Evolutionary conservation across 2,888 invertebrate genomes (phyloP).

Genomic region (Thecocarcelia acutangulata): DNA sequence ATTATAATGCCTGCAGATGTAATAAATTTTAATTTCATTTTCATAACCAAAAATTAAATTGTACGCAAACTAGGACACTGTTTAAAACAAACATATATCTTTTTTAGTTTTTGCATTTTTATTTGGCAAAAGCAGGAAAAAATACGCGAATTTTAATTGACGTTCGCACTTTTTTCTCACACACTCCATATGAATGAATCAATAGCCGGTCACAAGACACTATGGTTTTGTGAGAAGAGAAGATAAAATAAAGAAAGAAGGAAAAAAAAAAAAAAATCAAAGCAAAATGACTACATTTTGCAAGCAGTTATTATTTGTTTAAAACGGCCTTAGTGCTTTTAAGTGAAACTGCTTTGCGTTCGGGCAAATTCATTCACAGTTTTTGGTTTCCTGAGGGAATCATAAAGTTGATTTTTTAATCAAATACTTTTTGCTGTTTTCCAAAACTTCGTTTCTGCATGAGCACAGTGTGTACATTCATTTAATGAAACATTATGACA

Average conservation of each 20-base stretch:
- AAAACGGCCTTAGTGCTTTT: not conserved
- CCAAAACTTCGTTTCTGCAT: no score
- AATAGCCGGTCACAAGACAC: not conserved
- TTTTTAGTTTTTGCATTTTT: not conserved
- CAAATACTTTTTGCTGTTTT: not conserved
- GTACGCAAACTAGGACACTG: conserved; percentile 56
- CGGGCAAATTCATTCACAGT: conserved; percentile 10
- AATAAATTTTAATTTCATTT: conserved; percentile 61
- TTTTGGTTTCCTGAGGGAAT: conserved; percentile 50
- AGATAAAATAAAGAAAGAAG: not conserved
- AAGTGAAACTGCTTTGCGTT: not conserved
- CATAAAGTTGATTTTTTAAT: not conserved
- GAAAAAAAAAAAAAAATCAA: conserved; percentile 1
- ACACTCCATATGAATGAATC: no score
- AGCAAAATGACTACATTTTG: no score
- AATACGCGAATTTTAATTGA: conserved; percentile 28
- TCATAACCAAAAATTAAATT: conserved; percentile 57
- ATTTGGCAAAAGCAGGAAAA: not conserved
- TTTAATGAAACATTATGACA: no score
- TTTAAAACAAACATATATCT: conserved; percentile 37
- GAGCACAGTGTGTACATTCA: no score
- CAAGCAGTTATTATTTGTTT: not conserved
- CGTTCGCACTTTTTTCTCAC: conserved; percentile 54
- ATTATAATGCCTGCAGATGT: conserved; percentile 59
- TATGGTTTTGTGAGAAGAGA: not conserved